Conservation (phyloP, 2,888 invertebrate species). For the Ectropis crepuscularia region DNA sequence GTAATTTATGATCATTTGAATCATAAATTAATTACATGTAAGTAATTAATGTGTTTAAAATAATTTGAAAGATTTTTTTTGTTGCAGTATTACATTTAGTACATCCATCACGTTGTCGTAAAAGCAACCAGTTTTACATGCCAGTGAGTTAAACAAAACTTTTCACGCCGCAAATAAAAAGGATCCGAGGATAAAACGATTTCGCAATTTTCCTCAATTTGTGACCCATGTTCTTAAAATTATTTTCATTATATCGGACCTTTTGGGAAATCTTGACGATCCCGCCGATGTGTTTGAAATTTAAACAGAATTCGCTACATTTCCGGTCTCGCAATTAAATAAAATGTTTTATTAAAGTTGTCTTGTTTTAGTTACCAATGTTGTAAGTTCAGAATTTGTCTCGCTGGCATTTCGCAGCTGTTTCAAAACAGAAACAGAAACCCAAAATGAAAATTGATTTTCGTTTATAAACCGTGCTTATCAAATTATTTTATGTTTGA, state of each 20-base stretch:
- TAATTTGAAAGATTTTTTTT: too few relatives aligned
- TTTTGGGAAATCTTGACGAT: slow-evolving; percentile 21
- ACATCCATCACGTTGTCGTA: slow-evolving; percentile 64
- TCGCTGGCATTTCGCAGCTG: too few relatives aligned
- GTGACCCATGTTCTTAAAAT: slow-evolving; percentile 13
- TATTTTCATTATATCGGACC: slow-evolving; percentile 13
- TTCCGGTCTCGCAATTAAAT: neutral
- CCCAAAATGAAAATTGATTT: too few relatives aligned
- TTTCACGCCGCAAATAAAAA: neutral
- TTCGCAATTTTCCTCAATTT: slow-evolving; percentile 20
- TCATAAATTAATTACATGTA: too few relatives aligned
- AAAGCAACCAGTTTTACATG: slow-evolving; percentile 62
- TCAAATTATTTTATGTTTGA: too few relatives aligned
- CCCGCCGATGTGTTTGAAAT: neutral
- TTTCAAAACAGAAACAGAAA: too few relatives aligned
- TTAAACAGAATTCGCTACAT: neutral
- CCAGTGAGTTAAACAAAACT: slow-evolving; percentile 45
- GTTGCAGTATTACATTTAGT: slow-evolving; percentile 68
- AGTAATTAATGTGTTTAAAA: too few relatives aligned
- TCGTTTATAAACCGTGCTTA: too few relatives aligned
- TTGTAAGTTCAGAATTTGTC: too few relatives aligned
- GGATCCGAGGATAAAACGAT: slow-evolving; percentile 3
- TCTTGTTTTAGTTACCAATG: neutral
- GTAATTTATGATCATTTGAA: too few relatives aligned
- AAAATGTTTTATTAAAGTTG: neutral